Percentiles rank a stretch among this genome's conserved stretches.
phyloP scores from a whole-genome alignment of 2,113 vertebrate genomes.

The Podarcis muralis region DNA sequence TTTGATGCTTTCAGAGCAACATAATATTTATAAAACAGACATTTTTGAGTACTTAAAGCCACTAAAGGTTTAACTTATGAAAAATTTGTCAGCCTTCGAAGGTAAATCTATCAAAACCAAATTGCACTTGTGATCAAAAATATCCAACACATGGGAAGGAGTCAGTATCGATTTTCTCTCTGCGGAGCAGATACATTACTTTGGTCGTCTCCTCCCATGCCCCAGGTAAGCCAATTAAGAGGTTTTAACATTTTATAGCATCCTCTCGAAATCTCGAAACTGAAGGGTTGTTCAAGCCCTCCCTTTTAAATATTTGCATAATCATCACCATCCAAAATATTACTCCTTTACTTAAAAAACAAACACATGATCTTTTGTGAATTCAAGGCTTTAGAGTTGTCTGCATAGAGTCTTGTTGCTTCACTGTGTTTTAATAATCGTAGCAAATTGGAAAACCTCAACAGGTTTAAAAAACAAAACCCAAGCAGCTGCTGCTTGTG shows the following conservation, averaged over 20 bases:
- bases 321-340: slow-evolving; percentile 60
- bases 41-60: slow-evolving; percentile 58
- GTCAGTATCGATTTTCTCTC: slow-evolving; percentile 28
- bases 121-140: slow-evolving; percentile 74
- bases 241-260: slow-evolving; percentile 43
- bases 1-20: slow-evolving; percentile 61
- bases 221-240: slow-evolving; percentile 24
- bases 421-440: slow-evolving; percentile 65
- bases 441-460: slow-evolving; percentile 67
- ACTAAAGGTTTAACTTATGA: slow-evolving; percentile 43
- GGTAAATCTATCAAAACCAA: slow-evolving; percentile 62
- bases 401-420: slow-evolving; percentile 78
- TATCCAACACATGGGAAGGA: slow-evolving; percentile 25
- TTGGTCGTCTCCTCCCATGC: slow-evolving; percentile 52
- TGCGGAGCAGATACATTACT: slow-evolving; percentile 37
- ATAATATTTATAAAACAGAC: slow-evolving; percentile 57
- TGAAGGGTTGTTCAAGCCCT: neutral
- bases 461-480: slow-evolving; percentile 45
- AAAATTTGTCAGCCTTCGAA: slow-evolving; percentile 62
- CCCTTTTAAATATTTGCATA: slow-evolving; percentile 73
- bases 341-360: slow-evolving; percentile 61
- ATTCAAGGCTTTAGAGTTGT: slow-evolving; percentile 74
- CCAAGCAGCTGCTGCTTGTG: slow-evolving; percentile 70
- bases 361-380: slow-evolving; percentile 55
- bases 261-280: slow-evolving; percentile 38